These are phyloP conservation scores for Zingel zingel DNA, from an alignment of 2,113 vertebrate species.

Conservation along the genomic window DNA sequence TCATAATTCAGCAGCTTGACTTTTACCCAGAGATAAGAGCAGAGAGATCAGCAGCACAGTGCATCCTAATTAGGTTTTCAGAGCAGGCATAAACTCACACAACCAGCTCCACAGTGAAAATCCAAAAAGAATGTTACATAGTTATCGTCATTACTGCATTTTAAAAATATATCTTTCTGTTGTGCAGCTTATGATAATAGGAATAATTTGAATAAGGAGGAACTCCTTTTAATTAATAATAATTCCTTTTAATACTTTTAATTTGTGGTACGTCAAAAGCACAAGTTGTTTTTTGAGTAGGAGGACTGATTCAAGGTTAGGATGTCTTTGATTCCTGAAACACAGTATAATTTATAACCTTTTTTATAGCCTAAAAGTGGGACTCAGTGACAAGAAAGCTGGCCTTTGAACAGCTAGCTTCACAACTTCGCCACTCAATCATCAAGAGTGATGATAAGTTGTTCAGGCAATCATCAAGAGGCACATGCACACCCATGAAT, in stretches of 20 bases:
- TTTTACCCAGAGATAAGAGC: conserved; percentile 9
- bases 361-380: background rate
- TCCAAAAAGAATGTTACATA: conserved; percentile 2
- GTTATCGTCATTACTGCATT: conserved; percentile 27
- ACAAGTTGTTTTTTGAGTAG: background rate
- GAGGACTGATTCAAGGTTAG: background rate
- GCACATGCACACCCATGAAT: background rate
- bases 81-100: background rate
- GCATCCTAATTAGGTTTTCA: conserved; percentile 13
- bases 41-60: conserved; percentile 10
- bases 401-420: background rate
- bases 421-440: background rate
- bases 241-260: background rate
- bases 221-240: no score
- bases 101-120: background rate
- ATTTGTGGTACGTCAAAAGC: background rate
- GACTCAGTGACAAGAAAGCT: background rate
- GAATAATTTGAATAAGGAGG: background rate
- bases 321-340: background rate
- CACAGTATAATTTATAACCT: background rate
- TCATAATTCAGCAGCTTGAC: background rate
- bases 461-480: background rate
- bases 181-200: background rate
- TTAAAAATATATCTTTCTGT: conserved; percentile 2
- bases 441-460: background rate